Evolutionary conservation across 2,888 invertebrate genomes (phyloP).

Genomic region (Drosophila anomalipes): DNA sequence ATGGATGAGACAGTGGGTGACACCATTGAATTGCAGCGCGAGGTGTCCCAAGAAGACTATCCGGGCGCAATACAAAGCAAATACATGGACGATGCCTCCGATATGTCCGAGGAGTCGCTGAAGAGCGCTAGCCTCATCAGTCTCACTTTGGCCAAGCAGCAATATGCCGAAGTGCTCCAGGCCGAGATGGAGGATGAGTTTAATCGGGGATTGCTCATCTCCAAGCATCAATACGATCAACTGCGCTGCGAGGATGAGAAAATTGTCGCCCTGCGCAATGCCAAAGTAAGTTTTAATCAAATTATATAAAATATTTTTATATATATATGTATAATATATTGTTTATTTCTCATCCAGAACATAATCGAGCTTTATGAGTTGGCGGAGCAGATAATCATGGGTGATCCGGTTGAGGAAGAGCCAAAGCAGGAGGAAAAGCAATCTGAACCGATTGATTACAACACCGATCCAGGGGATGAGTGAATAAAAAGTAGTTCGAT

Average conservation of each 20-base stretch:
- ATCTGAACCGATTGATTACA: neutral
- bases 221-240: conserved; percentile 86
- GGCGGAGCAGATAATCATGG: conserved; percentile 88
- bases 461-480: neutral
- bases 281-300: conserved; percentile 85
- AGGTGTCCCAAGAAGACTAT: conserved; percentile 48
- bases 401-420: conserved; percentile 73
- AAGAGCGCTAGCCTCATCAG: conserved; percentile 73
- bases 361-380: conserved; percentile 88
- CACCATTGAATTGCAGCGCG: conserved; percentile 47
- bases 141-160: conserved; percentile 71
- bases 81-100: conserved; percentile 77
- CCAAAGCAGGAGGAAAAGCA: conserved; percentile 38
- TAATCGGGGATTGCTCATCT: conserved; percentile 86
- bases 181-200: conserved; percentile 80
- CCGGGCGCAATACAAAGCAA: conserved; percentile 50
- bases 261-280: conserved; percentile 86
- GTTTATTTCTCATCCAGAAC: conserved; percentile 83
- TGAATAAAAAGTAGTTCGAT: conserved; percentile 7
- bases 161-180: conserved; percentile 75
- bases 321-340: neutral
- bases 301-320: neutral
- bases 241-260: conserved; percentile 87
- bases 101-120: conserved; percentile 69
- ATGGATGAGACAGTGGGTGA: conserved; percentile 48